These are phyloP conservation scores for Blastomussa wellsi DNA, from an alignment of 92 coral and sea anemone genomes.

Conservation along the genomic window DNA sequence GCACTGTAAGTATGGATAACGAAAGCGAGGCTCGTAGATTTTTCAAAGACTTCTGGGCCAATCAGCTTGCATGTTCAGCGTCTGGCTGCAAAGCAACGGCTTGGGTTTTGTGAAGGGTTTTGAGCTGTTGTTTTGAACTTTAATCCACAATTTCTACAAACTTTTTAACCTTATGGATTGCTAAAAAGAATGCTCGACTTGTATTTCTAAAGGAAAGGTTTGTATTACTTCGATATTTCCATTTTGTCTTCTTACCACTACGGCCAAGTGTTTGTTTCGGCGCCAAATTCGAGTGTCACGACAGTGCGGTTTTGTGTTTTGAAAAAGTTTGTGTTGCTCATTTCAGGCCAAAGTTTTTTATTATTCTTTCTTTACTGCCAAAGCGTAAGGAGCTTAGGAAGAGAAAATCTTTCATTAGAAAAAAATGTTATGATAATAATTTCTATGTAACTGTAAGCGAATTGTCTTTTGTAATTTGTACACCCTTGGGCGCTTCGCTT, in stretches of 20 bases:
- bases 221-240: slow-evolving; percentile 17
- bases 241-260: not conserved
- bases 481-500: not conserved
- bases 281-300: slow-evolving; percentile 60
- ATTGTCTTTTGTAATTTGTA: slow-evolving; percentile 22
- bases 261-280: slow-evolving; percentile 16
- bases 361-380: not conserved
- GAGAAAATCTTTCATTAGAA: not conserved
- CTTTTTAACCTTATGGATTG: not conserved
- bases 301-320: not conserved
- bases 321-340: not conserved
- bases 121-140: slow-evolving; percentile 44
- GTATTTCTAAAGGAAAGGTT: slow-evolving; percentile 24
- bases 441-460: slow-evolving; percentile 5
- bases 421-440: not conserved
- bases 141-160: slow-evolving; percentile 11
- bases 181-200: slow-evolving; percentile 13
- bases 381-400: not conserved
- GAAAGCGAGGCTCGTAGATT: slow-evolving; percentile 67
- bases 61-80: slow-evolving; percentile 69
- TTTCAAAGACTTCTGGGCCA: slow-evolving; percentile 72
- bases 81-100: slow-evolving; percentile 79
- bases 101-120: slow-evolving; percentile 52
- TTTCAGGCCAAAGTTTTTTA: not conserved
- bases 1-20: slow-evolving; percentile 26